These are phyloP conservation scores for Diarsia mendica DNA, from an alignment of 2,888 invertebrate genomes.

Conservation along the genomic window DNA sequence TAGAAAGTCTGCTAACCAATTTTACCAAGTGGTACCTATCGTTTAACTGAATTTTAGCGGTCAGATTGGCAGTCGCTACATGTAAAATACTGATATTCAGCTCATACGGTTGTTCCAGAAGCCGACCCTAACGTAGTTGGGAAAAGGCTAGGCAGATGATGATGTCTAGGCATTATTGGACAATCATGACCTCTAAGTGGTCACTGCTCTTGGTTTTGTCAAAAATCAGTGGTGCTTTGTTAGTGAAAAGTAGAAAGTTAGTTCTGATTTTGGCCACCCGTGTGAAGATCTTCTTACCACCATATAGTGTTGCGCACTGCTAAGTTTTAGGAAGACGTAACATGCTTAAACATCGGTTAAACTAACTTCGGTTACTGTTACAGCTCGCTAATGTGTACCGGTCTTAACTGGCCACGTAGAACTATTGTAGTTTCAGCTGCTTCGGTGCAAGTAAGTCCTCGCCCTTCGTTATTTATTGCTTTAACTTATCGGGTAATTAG, in stretches of 20 bases:
- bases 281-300: not conserved
- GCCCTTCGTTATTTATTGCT: constrained; percentile 78
- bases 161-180: not conserved
- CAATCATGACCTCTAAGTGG: not conserved
- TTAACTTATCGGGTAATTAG: constrained; percentile 84
- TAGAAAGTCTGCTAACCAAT: not conserved
- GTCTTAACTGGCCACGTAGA: constrained; percentile 45
- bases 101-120: not conserved
- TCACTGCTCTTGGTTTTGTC: not conserved
- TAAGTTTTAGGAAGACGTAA: constrained; percentile 3
- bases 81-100: not conserved
- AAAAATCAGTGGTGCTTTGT: not conserved
- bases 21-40: not conserved
- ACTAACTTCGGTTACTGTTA: constrained; percentile 25
- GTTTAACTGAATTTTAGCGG: not conserved
- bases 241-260: not conserved
- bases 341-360: not conserved
- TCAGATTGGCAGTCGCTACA: not conserved
- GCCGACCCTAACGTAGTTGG: not conserved
- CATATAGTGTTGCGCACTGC: not conserved
- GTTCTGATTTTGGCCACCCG: not conserved
- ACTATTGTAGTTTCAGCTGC: constrained; percentile 49
- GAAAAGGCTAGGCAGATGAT: not conserved
- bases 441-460: constrained; percentile 55
- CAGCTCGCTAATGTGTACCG: constrained; percentile 27